These are phyloP conservation scores for Volucella zonaria DNA, from an alignment of 2,888 invertebrate species.

Conservation along the genomic window DNA sequence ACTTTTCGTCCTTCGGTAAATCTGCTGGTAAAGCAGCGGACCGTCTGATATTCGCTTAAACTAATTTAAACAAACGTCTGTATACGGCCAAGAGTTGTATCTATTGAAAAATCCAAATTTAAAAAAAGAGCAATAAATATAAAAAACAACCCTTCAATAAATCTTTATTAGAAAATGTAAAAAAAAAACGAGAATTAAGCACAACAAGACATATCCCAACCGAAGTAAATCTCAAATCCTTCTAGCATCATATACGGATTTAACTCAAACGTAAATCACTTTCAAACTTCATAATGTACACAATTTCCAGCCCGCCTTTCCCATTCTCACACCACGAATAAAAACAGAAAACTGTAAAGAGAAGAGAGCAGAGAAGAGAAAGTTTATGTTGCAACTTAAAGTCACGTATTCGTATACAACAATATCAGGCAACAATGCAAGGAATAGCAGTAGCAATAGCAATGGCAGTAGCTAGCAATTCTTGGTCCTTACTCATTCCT, in stretches of 20 bases:
- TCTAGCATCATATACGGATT: slow-evolving; percentile 30
- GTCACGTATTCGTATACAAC: slow-evolving; percentile 35
- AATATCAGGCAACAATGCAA: not conserved
- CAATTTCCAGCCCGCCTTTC: slow-evolving; percentile 47
- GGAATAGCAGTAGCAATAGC: slow-evolving; percentile 16
- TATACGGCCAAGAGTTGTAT: too few species aligned
- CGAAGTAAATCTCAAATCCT: slow-evolving; percentile 40
- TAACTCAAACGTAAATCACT: slow-evolving; percentile 57
- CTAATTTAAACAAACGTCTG: too few species aligned
- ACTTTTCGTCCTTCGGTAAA: too few species aligned
- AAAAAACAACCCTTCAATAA: not conserved
- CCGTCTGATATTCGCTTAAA: too few species aligned
- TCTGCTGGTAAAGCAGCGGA: too few species aligned
- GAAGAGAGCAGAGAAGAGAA: slow-evolving; percentile 12
- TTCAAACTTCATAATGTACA: slow-evolving; percentile 53
- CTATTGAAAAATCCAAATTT: not conserved
- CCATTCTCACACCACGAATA: slow-evolving; percentile 11
- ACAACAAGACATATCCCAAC: slow-evolving; percentile 10
- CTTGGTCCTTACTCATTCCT: slow-evolving; percentile 23
- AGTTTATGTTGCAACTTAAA: slow-evolving; percentile 51
- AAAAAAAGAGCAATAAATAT: not conserved
- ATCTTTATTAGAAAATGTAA: slow-evolving; percentile 14
- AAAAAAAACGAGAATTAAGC: not conserved
- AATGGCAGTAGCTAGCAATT: slow-evolving; percentile 37
- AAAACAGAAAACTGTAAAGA: slow-evolving; percentile 3